A percentile compares a stretch with the other conserved stretches of the same genome.
These are phyloP conservation scores for Enteromius afrohamiltoni DNA, from an alignment of 2,797 vertebrate genomes.

Conservation along the genomic window DNA sequence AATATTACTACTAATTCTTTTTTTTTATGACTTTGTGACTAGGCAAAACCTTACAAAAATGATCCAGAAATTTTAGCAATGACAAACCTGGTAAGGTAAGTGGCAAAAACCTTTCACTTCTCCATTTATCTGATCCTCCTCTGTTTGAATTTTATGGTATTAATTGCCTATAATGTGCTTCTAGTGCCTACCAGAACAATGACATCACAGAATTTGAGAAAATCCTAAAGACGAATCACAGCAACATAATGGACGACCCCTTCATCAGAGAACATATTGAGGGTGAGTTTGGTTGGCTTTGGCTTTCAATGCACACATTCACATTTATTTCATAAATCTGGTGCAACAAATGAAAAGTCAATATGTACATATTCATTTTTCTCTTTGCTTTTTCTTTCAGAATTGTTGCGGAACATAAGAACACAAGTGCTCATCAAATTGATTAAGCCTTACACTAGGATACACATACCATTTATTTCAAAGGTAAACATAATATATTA, in stretches of 20 bases:
- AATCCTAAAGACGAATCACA: constrained; percentile 99
- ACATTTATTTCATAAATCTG: neutral
- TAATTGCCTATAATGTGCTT: constrained; percentile 39
- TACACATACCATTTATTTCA: constrained; percentile 99
- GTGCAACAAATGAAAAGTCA: constrained; percentile 26
- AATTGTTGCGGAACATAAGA: constrained; percentile 98
- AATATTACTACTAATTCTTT: constrained; percentile 4
- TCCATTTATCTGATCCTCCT: neutral
- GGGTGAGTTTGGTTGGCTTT: constrained; percentile 77
- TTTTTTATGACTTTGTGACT: constrained; percentile 38
- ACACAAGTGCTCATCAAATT: constrained; percentile 99
- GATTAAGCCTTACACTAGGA: constrained; percentile 99
- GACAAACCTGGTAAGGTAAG: constrained; percentile 99
- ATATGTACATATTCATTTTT: neutral
- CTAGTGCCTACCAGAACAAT: constrained; percentile 99
- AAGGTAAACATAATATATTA: constrained; percentile 82
- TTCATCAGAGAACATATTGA: constrained; percentile 99
- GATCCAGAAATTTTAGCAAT: constrained; percentile 99
- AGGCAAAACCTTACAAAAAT: constrained; percentile 99
- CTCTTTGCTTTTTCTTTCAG: constrained; percentile 69
- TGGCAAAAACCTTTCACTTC: neutral
- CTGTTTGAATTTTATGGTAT: neutral
- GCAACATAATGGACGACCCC: constrained; percentile 99
- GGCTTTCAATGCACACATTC: neutral
- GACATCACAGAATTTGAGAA: constrained; percentile 99